Evolutionary conservation across 2,888 invertebrate genomes (phyloP).

Genomic region (Coenonympha arcania): DNA sequence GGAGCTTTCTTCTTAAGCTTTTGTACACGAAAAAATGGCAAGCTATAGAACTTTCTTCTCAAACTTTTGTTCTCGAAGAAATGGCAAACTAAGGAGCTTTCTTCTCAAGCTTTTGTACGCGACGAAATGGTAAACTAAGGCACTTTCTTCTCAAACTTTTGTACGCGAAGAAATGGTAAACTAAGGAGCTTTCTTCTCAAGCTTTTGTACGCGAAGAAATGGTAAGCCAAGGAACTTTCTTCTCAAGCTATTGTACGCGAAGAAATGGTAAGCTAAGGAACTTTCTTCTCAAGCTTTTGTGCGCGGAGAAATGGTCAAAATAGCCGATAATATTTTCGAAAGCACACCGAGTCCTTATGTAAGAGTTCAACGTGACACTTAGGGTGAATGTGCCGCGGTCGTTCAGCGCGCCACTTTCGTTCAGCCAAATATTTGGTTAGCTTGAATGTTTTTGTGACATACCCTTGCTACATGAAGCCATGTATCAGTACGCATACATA

Average conservation of each 20-base stretch:
- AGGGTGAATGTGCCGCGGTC: slow-evolving; percentile 44
- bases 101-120: no score
- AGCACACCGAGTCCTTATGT: slow-evolving; percentile 69
- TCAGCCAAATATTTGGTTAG: slow-evolving; percentile 60
- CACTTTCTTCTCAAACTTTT: slow-evolving; percentile 37
- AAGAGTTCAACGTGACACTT: slow-evolving; percentile 74
- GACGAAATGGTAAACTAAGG: no score
- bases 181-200: slow-evolving; percentile 20
- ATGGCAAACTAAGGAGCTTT: no score
- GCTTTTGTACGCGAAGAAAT: no score
- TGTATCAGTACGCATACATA: no score
- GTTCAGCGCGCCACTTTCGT: slow-evolving; percentile 70
- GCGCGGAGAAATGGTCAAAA: slow-evolving; percentile 52
- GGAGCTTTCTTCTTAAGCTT: no score
- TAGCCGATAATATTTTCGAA: slow-evolving; percentile 68
- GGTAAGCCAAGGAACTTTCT: slow-evolving; percentile 25
- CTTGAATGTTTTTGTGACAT: slow-evolving; percentile 31
- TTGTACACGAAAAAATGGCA: no score
- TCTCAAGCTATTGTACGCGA: no score
- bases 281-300: slow-evolving; percentile 42
- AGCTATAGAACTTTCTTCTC: no score
- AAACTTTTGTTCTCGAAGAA: no score
- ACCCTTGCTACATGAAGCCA: slow-evolving; percentile 6
- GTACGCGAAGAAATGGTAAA: slow-evolving; percentile 52
- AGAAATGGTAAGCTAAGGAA: no score